Evolutionary conservation across 2,888 invertebrate species (phyloP).

Genomic region (Idaea biselata): DNA sequence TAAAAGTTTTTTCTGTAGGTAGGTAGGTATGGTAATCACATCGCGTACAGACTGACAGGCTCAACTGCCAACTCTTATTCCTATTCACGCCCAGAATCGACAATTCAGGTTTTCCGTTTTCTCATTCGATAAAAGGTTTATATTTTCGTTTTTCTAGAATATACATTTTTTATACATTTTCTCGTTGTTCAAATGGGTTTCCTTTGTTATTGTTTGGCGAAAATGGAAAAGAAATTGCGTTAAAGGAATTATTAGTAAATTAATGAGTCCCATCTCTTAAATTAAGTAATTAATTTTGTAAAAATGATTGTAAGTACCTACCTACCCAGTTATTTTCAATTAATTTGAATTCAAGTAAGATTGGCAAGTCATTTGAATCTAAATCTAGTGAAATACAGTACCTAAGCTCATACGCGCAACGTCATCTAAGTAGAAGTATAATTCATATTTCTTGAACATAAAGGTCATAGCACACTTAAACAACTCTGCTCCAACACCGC

Average conservation of each 20-base stretch:
- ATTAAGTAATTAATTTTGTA: background rate
- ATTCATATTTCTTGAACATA: too few relatives aligned
- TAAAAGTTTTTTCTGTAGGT: conserved; percentile 8
- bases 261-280: background rate
- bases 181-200: background rate
- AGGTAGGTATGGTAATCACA: conserved; percentile 8
- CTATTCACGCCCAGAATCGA: background rate
- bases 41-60: conserved; percentile 7
- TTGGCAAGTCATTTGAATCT: too few relatives aligned
- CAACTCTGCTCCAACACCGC: too few relatives aligned
- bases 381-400: too few relatives aligned
- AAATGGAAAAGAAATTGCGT: background rate
- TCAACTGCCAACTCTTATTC: background rate
- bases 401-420: too few relatives aligned
- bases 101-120: background rate
- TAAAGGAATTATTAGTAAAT: background rate
- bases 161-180: background rate
- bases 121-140: background rate
- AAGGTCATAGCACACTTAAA: too few relatives aligned
- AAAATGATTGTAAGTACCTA: background rate
- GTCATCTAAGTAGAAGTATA: too few relatives aligned
- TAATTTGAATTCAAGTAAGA: too few relatives aligned
- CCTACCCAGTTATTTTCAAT: background rate
- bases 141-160: background rate
- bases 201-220: background rate